Conservation (phyloP, 2,888 invertebrate species). For the Leptothorax acervorum region DNA sequence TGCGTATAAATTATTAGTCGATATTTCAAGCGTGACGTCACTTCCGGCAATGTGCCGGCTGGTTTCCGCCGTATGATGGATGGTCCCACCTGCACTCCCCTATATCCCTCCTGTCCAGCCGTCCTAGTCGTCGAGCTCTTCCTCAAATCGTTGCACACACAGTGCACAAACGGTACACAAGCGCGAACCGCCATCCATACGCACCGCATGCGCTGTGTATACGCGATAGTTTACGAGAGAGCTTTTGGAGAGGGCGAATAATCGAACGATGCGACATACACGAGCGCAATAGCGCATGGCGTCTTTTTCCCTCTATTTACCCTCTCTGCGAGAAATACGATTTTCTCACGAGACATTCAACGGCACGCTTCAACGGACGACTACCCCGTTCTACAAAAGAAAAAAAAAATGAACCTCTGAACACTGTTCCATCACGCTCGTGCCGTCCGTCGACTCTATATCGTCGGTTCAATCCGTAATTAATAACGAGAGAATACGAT, state of each 20-base stretch:
- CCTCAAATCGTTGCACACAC: constrained; percentile 73
- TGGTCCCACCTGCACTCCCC: constrained; percentile 72
- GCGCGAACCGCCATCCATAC: constrained; percentile 48
- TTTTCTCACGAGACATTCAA: constrained; percentile 43
- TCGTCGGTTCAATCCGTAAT: constrained; percentile 39
- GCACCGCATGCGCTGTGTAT: constrained; percentile 39
- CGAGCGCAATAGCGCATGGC: neutral
- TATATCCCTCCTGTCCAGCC: constrained; percentile 64
- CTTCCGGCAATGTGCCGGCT: constrained; percentile 85
- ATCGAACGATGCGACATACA: constrained; percentile 16
- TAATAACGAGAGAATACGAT: constrained; percentile 54
- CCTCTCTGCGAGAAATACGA: constrained; percentile 20
- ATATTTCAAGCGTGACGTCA: constrained; percentile 84
- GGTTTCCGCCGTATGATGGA: constrained; percentile 84
- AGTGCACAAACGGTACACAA: constrained; percentile 45
- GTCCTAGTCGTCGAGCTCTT: constrained; percentile 72
- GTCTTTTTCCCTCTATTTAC: neutral
- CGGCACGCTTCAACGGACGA: constrained; percentile 25
- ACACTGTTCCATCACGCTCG: constrained; percentile 20
- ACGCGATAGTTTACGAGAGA: constrained; percentile 20
- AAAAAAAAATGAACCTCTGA: neutral
- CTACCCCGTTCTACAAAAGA: neutral
- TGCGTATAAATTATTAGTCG: constrained; percentile 85
- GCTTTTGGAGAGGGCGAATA: constrained; percentile 12
- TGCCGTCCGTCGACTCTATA: constrained; percentile 5